These are phyloP conservation scores for Endomychus coccineus DNA, from an alignment of 2,888 invertebrate genomes.

Conservation along the genomic window DNA sequence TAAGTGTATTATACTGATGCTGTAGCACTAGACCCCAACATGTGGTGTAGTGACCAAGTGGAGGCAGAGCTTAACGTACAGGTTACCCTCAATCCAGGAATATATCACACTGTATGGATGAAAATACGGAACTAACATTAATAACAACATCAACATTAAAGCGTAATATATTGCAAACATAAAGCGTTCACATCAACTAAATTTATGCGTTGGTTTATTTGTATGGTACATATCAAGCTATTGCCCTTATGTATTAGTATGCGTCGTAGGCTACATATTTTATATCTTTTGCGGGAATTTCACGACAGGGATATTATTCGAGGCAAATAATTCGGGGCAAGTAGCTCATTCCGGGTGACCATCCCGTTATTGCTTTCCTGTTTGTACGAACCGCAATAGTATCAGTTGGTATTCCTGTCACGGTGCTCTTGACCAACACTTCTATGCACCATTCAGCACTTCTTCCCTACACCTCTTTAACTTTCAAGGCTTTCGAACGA, in stretches of 20 bases:
- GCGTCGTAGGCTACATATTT: slow-evolving; percentile 39
- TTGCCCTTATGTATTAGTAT: slow-evolving; percentile 33
- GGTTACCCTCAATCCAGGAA: too few species aligned
- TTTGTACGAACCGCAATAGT: slow-evolving; percentile 22
- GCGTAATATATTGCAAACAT: too few species aligned
- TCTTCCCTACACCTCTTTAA: slow-evolving; percentile 28
- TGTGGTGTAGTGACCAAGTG: too few species aligned
- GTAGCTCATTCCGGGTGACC: slow-evolving; percentile 42
- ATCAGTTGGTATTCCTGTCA: slow-evolving; percentile 32
- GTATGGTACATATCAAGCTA: too few species aligned
- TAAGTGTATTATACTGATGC: too few species aligned
- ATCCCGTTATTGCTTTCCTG: slow-evolving; percentile 37
- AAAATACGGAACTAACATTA: too few species aligned
- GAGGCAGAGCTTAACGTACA: too few species aligned
- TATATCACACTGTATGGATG: too few species aligned
- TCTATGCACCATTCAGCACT: slow-evolving; percentile 35
- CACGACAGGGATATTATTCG: slow-evolving; percentile 40
- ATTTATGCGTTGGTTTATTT: too few species aligned
- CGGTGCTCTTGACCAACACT: slow-evolving; percentile 30
- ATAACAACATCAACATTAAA: too few species aligned
- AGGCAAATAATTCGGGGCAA: slow-evolving; percentile 35
- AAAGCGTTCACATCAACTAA: too few species aligned
- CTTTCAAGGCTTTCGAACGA: slow-evolving; percentile 28
- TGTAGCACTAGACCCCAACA: too few species aligned
- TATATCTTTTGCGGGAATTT: slow-evolving; percentile 41